Conservation (phyloP, 2,797 vertebrate genomes). For the Sebastes glaucus region DNA sequence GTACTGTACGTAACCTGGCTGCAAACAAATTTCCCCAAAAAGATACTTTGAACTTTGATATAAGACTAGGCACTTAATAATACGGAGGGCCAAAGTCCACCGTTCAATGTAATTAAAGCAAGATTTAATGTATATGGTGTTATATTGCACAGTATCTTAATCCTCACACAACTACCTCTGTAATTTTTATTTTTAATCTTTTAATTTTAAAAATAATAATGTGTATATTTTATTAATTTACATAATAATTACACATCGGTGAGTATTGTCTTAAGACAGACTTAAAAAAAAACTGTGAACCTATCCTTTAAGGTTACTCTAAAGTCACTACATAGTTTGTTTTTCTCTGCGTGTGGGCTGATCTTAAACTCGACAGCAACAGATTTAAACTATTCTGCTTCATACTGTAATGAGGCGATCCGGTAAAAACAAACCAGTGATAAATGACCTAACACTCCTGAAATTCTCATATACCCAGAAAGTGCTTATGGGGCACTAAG, state of each 20-base stretch:
- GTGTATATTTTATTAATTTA: no score
- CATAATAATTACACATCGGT: not conserved
- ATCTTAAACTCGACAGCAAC: not conserved
- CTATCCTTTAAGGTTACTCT: not conserved
- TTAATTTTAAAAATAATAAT: no score
- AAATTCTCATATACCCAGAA: conserved; percentile 20
- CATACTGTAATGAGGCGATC: not conserved
- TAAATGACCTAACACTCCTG: conserved; percentile 8
- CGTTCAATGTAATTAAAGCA: not conserved
- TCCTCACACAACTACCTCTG: not conserved
- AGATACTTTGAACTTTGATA: no score
- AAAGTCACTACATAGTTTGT: not conserved
- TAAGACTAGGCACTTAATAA: no score
- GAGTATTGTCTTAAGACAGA: not conserved
- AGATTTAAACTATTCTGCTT: not conserved
- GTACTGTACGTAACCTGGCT: not conserved
- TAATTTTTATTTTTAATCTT: not conserved
- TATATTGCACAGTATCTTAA: not conserved
- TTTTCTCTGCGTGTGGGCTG: not conserved
- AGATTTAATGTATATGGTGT: not conserved
- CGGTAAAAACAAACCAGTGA: conserved; percentile 12
- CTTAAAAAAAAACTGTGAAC: not conserved
- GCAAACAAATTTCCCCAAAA: no score
- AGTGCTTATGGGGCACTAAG: conserved; percentile 33
- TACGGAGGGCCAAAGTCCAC: not conserved